phyloP scores from a whole-genome alignment of 2,113 vertebrate species.

The Isichthys henryi region DNA sequence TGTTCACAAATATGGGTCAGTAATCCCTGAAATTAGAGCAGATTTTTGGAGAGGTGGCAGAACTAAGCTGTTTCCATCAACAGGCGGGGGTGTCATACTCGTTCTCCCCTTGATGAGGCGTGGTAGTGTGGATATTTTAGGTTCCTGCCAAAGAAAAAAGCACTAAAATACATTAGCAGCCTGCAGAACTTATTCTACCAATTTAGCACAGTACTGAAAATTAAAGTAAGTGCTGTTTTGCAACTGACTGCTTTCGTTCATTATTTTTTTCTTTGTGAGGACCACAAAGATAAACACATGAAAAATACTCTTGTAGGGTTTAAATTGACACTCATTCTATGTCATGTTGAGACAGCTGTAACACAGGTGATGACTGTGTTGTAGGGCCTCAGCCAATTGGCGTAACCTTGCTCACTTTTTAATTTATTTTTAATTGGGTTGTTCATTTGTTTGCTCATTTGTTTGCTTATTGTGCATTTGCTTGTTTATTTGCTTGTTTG shows the following conservation, averaged over 20 bases:
- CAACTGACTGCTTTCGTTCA: neutral
- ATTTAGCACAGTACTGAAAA: slow-evolving; percentile 1
- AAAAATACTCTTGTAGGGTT: neutral
- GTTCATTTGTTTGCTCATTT: neutral
- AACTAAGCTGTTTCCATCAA: slow-evolving; percentile 56
- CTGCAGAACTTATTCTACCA: slow-evolving; percentile 42
- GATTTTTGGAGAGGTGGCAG: slow-evolving; percentile 46
- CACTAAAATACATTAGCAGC: slow-evolving; percentile 45
- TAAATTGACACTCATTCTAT: neutral
- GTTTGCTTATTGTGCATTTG: neutral
- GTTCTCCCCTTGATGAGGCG: slow-evolving; percentile 43
- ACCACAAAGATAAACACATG: neutral
- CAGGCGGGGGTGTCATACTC: slow-evolving; percentile 40
- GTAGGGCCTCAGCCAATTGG: neutral
- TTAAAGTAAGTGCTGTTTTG: neutral
- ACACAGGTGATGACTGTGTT: neutral
- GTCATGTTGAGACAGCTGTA: neutral
- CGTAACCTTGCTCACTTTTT: neutral
- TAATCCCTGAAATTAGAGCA: slow-evolving; percentile 57
- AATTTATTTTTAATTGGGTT: neutral
- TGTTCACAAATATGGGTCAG: slow-evolving; percentile 64
- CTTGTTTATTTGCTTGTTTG: too few relatives aligned
- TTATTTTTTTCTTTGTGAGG: neutral
- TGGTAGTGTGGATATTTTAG: slow-evolving; percentile 48
- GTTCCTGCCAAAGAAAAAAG: slow-evolving; percentile 47